Conservation (phyloP, 1,140 invertebrate genomes). For the Microplitis demolitor region DNA sequence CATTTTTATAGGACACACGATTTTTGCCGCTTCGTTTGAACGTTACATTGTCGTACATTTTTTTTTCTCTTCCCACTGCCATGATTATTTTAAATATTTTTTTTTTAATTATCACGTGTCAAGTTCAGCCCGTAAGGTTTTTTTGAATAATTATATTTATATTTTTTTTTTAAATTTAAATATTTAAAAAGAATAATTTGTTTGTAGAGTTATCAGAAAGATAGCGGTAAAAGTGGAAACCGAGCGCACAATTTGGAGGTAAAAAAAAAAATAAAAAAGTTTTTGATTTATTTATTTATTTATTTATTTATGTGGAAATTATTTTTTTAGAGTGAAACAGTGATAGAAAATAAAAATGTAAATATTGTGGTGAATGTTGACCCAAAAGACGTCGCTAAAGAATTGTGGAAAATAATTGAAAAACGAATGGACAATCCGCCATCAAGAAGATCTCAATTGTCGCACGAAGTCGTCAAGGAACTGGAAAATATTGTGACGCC, state of each 20-base stretch:
- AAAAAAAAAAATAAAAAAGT: neutral
- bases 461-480: neutral
- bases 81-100: constrained; percentile 5
- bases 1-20: constrained; percentile 9
- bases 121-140: no score
- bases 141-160: no score
- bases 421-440: constrained; percentile 18
- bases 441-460: neutral
- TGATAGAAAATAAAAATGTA: constrained; percentile 40
- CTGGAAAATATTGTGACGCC: constrained; percentile 27
- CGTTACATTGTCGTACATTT: neutral
- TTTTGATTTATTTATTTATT: neutral
- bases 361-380: constrained; percentile 40
- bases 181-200: neutral
- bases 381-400: constrained; percentile 32
- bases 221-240: neutral
- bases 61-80: neutral
- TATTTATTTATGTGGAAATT: neutral
- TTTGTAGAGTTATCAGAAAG: neutral
- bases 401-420: constrained; percentile 41
- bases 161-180: neutral
- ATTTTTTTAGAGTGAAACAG: constrained; percentile 26
- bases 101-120: neutral
- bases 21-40: neutral
- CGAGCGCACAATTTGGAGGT: no score